These are phyloP conservation scores for Orthonychiurus folsomi DNA, from an alignment of 2,888 invertebrate genomes.

Conservation along the genomic window DNA sequence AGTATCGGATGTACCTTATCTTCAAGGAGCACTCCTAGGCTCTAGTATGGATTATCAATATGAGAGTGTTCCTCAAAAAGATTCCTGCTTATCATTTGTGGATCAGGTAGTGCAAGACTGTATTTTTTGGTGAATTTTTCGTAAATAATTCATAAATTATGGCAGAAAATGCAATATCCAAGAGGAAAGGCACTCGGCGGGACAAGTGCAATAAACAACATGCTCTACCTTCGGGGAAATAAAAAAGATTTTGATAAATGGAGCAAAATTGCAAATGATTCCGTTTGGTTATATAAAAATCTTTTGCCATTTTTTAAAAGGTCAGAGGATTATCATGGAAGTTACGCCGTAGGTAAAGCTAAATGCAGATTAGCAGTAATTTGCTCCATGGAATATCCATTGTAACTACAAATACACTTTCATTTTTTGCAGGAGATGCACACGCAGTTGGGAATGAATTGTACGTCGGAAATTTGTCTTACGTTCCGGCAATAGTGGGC, in stretches of 20 bases:
- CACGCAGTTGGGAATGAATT: slow-evolving; percentile 23
- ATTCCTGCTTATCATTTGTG: too few species aligned
- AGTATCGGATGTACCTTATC: slow-evolving; percentile 19
- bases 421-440: slow-evolving; percentile 2
- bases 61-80: slow-evolving; percentile 8
- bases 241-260: slow-evolving; percentile 25
- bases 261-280: slow-evolving; percentile 26
- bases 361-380: neutral
- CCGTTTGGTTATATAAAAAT: slow-evolving; percentile 19
- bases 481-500: slow-evolving; percentile 19
- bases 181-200: slow-evolving; percentile 26
- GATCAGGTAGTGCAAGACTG: slow-evolving; percentile 14
- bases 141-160: neutral
- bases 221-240: slow-evolving; percentile 25
- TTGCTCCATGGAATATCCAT: neutral
- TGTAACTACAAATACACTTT: neutral
- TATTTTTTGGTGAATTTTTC: neutral
- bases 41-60: slow-evolving; percentile 4
- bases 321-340: slow-evolving; percentile 25
- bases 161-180: slow-evolving; percentile 1
- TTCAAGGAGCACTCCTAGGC: neutral
- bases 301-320: slow-evolving; percentile 16
- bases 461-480: slow-evolving; percentile 22
- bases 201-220: slow-evolving; percentile 20
- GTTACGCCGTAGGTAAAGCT: slow-evolving; percentile 11